Evolutionary conservation across 2,888 invertebrate species (phyloP), one percentile per base, ranked within the genome.

Genomic region (Byasa hedistus): DNA sequence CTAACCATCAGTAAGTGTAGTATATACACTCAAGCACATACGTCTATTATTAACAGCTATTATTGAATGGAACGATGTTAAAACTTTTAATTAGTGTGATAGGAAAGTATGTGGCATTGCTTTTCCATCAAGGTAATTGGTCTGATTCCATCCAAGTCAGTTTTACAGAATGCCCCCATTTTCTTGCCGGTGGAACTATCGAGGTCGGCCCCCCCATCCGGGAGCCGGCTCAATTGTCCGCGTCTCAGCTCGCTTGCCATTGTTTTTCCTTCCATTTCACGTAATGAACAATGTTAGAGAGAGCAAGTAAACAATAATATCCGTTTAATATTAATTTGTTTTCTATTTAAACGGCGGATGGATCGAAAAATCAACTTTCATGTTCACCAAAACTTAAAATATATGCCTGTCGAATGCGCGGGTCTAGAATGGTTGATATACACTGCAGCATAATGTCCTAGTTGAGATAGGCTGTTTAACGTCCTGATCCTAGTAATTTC

Each of bases 201-300:
- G 77, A 79, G 80, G 81, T 77, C 81, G 75, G 32, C 22, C 71
- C 71, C 66, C 72, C 71, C 75, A 74, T 74, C 73, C 75, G 70
- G 32, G 69, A 72, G 75, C 72, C 59, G 70, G 68, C 71, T 63
- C 75, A 74, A 79, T 80, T 81, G 80, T 81, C 81, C 79, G 76
- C 71, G 70, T 72, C 73, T 73, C 76, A 72, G 75, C 79, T 74
- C 73, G 72, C 71, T 71, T 69, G 65, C 78, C 71, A 80, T 82
- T 82, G 82, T 82, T 81, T 80, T 79, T 77, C 73, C 77, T 75
- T 76, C 77, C 77, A 80, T 80, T 80, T 78, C 72, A 74, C 69
- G 72, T 69, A 62, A 21, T 56, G 64, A 61, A 32, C 70, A 68
- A 79, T 77, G 70, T 72, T 64, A 57, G 57, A 78, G 2, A 71